Percentiles rank a stretch among this genome's conserved stretches.
Evolutionary conservation across 2,797 vertebrate species (phyloP).

Genomic region (Lates japonicus): DNA sequence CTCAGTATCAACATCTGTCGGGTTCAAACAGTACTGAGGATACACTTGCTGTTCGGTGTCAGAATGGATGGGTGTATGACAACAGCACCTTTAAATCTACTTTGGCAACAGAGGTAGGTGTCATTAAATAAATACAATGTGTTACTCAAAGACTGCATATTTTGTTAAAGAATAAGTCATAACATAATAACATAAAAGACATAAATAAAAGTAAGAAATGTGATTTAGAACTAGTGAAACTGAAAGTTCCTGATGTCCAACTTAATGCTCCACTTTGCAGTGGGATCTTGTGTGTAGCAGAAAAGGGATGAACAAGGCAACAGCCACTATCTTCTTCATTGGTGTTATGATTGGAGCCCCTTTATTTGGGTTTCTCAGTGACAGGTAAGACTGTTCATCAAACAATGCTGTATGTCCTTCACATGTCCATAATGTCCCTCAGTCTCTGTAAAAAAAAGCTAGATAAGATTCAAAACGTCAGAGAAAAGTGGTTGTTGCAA

Average conservation of each 20-base stretch:
- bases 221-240: neutral
- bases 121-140: neutral
- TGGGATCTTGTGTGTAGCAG: constrained; percentile 87
- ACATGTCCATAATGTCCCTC: neutral
- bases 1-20: constrained; percentile 74
- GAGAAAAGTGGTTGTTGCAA: neutral
- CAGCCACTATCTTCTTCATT: constrained; percentile 83
- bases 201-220: neutral
- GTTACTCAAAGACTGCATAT: neutral
- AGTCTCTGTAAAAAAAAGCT: neutral
- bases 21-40: constrained; percentile 59
- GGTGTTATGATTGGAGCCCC: constrained; percentile 86
- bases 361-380: constrained; percentile 84
- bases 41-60: constrained; percentile 77
- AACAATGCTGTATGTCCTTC: neutral
- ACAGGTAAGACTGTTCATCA: constrained; percentile 73
- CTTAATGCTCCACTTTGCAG: constrained; percentile 58
- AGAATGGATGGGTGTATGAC: constrained; percentile 92
- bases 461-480: neutral
- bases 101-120: constrained; percentile 90
- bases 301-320: constrained; percentile 82
- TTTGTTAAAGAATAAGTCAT: neutral
- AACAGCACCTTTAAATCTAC: constrained; percentile 90
- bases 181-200: neutral
- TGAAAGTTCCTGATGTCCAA: neutral